Evolutionary conservation across 2,888 invertebrate species (phyloP), one percentile per base, ranked within the genome.

Genomic region (Drosophila anomalipes): DNA sequence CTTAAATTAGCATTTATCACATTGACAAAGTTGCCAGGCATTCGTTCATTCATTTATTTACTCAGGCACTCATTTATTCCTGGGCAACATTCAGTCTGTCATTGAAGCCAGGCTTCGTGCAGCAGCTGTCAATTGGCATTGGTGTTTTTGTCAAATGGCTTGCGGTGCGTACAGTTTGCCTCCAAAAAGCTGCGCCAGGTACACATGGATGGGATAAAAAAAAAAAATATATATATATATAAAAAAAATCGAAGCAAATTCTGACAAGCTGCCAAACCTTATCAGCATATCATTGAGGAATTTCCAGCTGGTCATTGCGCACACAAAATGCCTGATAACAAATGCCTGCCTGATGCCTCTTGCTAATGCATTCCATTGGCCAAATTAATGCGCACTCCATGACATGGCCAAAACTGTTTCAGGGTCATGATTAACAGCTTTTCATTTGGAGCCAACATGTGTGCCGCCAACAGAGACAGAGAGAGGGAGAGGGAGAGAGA

Each of bases 1-100:
- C 88, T 90, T 90, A 91, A 91, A 90, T 90, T 86, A 88, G 91
- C 89, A 91, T 89, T 91, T 90, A 91, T 90, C 90, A 90, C 79
- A 86, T 77, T 82, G 90, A 82, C 88, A 85, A 81, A 65, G 63
- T 76, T 59, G 60, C 39, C 26, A 26, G 41, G 41, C 74, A 49
- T 41, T 64, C 52, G 41, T 37, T 37, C 19, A 16, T 52, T 28
- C 16, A 47, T 9, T 47, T 26, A 26, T 47, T 47, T 66, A 52
- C 39, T 67, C 39, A 3, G 28, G 22, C 64, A 14, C 63, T 63
- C 67, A 65, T 77, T 68, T 35, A 56, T 70, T 54, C 37, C 30
- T n/a, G 68, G 62, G 58, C 64, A 61, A 63, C 81, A 59, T 62
- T 69, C 70, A 53, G 64, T 52, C 77, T 71, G 77, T 80, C 74